phyloP scores from a whole-genome alignment of 53 echinoderm and acorn worm species.

The Actinopyga echinites region DNA sequence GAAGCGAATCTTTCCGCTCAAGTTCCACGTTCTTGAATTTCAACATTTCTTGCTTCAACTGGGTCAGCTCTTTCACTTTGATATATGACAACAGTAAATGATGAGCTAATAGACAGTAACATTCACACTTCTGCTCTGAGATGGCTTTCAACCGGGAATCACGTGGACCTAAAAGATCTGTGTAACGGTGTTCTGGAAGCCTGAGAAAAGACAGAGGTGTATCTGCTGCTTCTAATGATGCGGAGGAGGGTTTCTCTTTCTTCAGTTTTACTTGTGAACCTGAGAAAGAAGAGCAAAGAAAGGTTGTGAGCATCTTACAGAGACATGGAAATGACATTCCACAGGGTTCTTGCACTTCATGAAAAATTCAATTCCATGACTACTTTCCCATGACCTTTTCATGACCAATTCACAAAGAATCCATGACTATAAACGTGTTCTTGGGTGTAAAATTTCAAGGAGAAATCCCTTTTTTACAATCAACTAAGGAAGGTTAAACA shows the following conservation, averaged over 20 bases:
- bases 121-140: slow-evolving; percentile 44
- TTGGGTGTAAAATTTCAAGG: no score
- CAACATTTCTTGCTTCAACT: not conserved
- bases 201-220: not conserved
- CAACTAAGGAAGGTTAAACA: no score
- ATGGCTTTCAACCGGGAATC: slow-evolving; percentile 17
- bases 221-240: not conserved
- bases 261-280: no score
- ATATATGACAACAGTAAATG: slow-evolving; percentile 59
- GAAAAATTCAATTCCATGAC: no score
- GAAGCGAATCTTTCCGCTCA: not conserved
- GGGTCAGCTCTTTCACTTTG: slow-evolving; percentile 23
- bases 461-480: no score
- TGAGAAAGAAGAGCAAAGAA: no score
- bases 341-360: no score
- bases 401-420: no score
- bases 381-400: no score
- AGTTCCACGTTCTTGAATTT: not conserved
- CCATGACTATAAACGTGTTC: no score
- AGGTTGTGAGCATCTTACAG: no score
- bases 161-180: slow-evolving; percentile 36
- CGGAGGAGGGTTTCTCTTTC: not conserved
- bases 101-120: slow-evolving; percentile 46
- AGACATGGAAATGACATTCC: no score
- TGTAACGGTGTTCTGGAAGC: slow-evolving; percentile 45